Conservation (phyloP, 53 echinoderm and acorn worm species). For the Stichopus horrens region DNA sequence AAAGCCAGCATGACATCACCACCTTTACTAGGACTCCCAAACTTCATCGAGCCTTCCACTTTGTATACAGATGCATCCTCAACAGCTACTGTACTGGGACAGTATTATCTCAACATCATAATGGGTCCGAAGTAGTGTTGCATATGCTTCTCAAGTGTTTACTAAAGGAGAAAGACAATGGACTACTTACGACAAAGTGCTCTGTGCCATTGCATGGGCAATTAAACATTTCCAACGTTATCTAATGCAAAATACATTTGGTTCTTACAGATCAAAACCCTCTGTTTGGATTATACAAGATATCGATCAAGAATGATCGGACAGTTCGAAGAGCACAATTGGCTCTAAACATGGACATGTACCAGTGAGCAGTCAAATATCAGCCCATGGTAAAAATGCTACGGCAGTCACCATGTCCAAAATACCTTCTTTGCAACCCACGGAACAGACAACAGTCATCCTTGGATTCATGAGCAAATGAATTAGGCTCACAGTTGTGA, state of each 20-base stretch:
- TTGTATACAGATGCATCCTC: constrained; percentile 48
- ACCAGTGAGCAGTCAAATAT: too few relatives aligned
- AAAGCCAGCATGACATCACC: constrained; percentile 41
- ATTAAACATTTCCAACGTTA: constrained; percentile 4
- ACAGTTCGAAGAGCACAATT: too few relatives aligned
- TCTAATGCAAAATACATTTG: background rate
- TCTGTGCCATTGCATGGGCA: constrained; percentile 16
- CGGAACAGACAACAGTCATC: too few relatives aligned
- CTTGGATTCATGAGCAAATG: too few relatives aligned
- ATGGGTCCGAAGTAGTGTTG: constrained; percentile 17
- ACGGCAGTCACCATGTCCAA: too few relatives aligned
- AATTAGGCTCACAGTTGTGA: too few relatives aligned
- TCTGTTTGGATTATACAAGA: constrained; percentile 19
- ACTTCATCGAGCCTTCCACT: background rate
- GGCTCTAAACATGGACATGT: too few relatives aligned
- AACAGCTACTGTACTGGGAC: constrained; percentile 34
- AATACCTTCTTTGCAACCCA: too few relatives aligned
- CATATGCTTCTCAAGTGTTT: background rate
- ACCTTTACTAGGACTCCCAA: constrained; percentile 41
- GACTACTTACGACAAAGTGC: constrained; percentile 26
- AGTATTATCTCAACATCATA: constrained; percentile 26
- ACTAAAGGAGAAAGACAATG: constrained; percentile 16
- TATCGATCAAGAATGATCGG: background rate
- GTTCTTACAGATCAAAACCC: constrained; percentile 8
- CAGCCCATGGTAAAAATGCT: too few relatives aligned